phyloP scores from a whole-genome alignment of 2,113 vertebrate genomes.

The Candoia aspera region DNA sequence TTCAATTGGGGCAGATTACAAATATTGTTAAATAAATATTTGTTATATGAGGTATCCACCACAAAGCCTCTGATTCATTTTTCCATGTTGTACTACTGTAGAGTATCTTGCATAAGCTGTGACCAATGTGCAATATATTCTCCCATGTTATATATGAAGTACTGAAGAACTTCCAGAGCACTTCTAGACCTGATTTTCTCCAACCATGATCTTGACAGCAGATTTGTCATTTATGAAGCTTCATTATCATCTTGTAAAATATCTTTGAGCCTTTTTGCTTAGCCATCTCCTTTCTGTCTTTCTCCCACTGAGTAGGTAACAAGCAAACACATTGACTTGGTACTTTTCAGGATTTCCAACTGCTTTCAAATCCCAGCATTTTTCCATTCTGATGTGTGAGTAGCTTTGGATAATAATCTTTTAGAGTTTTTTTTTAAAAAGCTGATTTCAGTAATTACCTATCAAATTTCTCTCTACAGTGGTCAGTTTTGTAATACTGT shows the following conservation, averaged over 20 bases:
- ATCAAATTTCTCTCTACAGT: neutral
- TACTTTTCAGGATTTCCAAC: neutral
- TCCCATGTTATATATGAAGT: neutral
- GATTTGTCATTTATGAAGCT: neutral
- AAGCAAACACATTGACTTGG: neutral
- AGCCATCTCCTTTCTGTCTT: neutral
- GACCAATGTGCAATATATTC: neutral
- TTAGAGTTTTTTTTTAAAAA: neutral
- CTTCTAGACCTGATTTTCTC: neutral
- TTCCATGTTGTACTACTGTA: neutral
- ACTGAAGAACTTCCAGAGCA: neutral
- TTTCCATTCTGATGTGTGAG: neutral
- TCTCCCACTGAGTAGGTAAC: neutral
- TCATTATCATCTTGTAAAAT: neutral
- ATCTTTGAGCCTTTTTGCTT: neutral
- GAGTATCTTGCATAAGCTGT: neutral
- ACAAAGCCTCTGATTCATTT: neutral
- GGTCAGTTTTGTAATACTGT: neutral
- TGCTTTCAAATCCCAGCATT: neutral
- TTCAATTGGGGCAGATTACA: neutral
- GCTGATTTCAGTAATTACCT: neutral
- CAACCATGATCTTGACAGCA: neutral
- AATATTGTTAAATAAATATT: neutral
- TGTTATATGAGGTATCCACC: neutral
- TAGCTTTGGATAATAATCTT: neutral